A percentile compares a stretch with the other conserved stretches of the same genome.
Evolutionary conservation across 30 jellyfish, hydroid and myxozoan genomes (phyloP).

Genomic region (Nemopilema nomurai): DNA sequence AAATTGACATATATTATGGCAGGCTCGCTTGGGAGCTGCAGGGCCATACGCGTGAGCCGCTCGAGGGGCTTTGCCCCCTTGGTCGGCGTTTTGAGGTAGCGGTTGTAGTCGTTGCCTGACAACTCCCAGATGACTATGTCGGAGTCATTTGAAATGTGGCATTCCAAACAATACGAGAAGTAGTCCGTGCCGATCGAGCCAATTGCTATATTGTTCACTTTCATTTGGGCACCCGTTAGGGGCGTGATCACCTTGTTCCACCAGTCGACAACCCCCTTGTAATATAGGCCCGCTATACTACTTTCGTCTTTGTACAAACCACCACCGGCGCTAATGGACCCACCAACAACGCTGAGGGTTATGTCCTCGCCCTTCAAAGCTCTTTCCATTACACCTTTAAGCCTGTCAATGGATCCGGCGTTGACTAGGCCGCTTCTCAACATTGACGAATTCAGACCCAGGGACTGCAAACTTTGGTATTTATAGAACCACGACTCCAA

Average conservation of each 20-base stretch:
- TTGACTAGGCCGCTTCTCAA: conserved; percentile 92
- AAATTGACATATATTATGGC: conserved; percentile 88
- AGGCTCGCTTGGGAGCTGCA: conserved; percentile 85
- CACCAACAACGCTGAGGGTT: conserved; percentile 93
- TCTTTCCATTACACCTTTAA: conserved; percentile 89
- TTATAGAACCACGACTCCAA: conserved; percentile 93
- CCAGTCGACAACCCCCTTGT: conserved; percentile 98
- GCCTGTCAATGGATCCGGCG: conserved; percentile 93
- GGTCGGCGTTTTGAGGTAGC: conserved; percentile 87
- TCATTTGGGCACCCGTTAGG: conserved; percentile 93
- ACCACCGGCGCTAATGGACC: conserved; percentile 99
- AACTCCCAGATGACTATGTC: conserved; percentile 90
- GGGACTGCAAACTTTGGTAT: conserved; percentile 65
- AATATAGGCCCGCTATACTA: conserved; percentile 91
- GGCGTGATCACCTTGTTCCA: conserved; percentile 96
- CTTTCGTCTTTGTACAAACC: conserved; percentile 97
- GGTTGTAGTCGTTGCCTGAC: conserved; percentile 95
- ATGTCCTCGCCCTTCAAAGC: conserved; percentile 93
- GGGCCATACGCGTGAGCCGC: conserved; percentile 91
- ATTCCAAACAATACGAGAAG: conserved; percentile 87
- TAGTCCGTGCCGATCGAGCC: conserved; percentile 98
- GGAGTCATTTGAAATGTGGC: conserved; percentile 80
- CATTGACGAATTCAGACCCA: conserved; percentile 89
- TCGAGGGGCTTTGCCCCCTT: conserved; percentile 98
- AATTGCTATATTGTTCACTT: conserved; percentile 89